Conservation (phyloP, 2,888 invertebrate species). For the Scaptodrosophila latifasciaeformis region DNA sequence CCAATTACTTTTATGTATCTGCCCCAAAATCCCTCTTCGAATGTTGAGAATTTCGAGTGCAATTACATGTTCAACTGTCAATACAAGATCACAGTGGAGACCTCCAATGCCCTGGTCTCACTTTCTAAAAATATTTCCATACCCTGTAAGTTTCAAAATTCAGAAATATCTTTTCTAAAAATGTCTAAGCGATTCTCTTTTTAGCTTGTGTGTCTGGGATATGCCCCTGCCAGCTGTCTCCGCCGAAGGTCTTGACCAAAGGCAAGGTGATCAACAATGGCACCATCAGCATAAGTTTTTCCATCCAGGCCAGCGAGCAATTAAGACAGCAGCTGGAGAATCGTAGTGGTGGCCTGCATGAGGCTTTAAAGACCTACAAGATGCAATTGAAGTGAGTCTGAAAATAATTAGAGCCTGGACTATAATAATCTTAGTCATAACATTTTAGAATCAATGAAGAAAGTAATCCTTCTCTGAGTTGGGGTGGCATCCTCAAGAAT, state of each 20-base stretch:
- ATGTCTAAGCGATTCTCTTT: conserved; percentile 1
- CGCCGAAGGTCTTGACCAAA: conserved; percentile 52
- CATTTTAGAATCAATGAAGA: conserved; percentile 61
- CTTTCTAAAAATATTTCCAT: conserved; percentile 42
- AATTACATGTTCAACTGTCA: conserved; percentile 69
- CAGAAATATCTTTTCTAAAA: no score
- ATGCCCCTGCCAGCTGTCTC: conserved; percentile 63
- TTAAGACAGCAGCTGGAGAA: conserved; percentile 32
- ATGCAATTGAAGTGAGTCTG: conserved; percentile 47
- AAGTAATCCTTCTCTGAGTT: conserved; percentile 66
- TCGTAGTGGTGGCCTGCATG: conserved; percentile 7
- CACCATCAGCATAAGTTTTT: conserved; percentile 61
- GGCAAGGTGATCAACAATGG: conserved; percentile 52
- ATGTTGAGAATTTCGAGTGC: conserved; percentile 65
- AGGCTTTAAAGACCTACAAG: conserved; percentile 30
- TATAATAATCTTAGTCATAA: no score
- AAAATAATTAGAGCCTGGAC: no score
- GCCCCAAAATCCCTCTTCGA: conserved; percentile 55
- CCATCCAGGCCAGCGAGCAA: conserved; percentile 38
- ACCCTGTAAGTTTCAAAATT: conserved; percentile 56
- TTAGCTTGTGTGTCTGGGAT: conserved; percentile 64
- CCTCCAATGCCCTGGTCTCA: conserved; percentile 54
- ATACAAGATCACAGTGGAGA: conserved; percentile 68
- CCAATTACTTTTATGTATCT: conserved; percentile 37
- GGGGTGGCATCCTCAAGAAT: conserved; percentile 68